These are phyloP conservation scores for Budorcas taxicolor DNA, from an alignment of 2,113 vertebrate species.

Conservation along the genomic window DNA sequence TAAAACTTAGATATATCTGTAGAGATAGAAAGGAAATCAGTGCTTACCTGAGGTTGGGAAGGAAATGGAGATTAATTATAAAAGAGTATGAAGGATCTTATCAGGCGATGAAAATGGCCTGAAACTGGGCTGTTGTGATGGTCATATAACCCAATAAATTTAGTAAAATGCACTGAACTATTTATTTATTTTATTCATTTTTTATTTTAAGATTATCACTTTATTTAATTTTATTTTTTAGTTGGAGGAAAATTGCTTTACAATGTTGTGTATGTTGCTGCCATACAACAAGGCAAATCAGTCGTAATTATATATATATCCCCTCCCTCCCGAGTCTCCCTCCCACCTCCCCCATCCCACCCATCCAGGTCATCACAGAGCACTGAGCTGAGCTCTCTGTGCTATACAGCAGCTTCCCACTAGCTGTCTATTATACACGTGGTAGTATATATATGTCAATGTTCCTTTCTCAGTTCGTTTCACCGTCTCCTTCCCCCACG, in stretches of 20 bases:
- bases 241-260: not conserved
- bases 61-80: not conserved
- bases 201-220: not conserved
- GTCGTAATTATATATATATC: not conserved
- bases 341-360: not conserved
- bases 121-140: not conserved
- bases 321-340: not conserved
- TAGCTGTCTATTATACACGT: fast-evolving
- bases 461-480: not conserved
- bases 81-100: not conserved
- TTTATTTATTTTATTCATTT: not conserved
- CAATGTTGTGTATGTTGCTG: not conserved
- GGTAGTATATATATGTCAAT: not conserved
- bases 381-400: not conserved
- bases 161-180: not conserved
- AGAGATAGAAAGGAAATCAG: not conserved
- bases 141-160: not conserved
- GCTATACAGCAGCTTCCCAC: not conserved
- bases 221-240: not conserved
- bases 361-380: not conserved
- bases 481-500: not conserved
- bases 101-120: not conserved
- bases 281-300: not conserved
- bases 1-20: not conserved
- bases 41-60: not conserved